Conservation (phyloP, 2,888 invertebrate species). For the Corbicula japonica region DNA sequence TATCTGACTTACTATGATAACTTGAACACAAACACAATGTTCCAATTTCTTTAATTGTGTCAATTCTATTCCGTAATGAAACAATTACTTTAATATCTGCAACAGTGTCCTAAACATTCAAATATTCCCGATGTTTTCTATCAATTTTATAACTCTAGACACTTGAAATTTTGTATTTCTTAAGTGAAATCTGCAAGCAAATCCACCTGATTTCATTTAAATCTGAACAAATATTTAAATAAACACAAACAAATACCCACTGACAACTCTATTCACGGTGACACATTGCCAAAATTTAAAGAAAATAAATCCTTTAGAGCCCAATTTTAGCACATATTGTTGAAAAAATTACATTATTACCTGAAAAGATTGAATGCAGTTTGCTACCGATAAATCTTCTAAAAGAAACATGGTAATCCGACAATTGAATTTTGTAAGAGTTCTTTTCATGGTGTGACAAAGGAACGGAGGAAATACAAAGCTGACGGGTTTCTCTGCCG, state of each 20-base stretch:
- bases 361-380: slow-evolving; percentile 14
- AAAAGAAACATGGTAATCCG: no score
- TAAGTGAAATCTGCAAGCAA: slow-evolving; percentile 7
- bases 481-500: no score
- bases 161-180: slow-evolving; percentile 1
- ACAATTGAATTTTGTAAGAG: slow-evolving; percentile 15
- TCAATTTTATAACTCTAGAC: not conserved
- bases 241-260: slow-evolving; percentile 42
- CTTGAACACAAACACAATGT: no score
- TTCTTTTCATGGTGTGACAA: no score
- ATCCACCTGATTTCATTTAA: slow-evolving; percentile 19
- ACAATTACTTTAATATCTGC: no score
- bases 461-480: no score
- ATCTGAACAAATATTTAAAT: slow-evolving; percentile 36
- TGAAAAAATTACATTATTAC: slow-evolving; percentile 8
- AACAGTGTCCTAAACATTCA: no score
- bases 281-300: slow-evolving; percentile 29
- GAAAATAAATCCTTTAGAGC: slow-evolving; percentile 48
- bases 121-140: no score
- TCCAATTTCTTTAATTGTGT: no score
- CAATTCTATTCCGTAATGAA: no score
- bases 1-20: no score
- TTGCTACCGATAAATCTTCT: no score
- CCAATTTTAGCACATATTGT: slow-evolving; percentile 24
- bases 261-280: slow-evolving; percentile 8